Base-by-base conservation (phyloP, 1,140 invertebrate genomes). In the Ceratina calcarata region DNA sequence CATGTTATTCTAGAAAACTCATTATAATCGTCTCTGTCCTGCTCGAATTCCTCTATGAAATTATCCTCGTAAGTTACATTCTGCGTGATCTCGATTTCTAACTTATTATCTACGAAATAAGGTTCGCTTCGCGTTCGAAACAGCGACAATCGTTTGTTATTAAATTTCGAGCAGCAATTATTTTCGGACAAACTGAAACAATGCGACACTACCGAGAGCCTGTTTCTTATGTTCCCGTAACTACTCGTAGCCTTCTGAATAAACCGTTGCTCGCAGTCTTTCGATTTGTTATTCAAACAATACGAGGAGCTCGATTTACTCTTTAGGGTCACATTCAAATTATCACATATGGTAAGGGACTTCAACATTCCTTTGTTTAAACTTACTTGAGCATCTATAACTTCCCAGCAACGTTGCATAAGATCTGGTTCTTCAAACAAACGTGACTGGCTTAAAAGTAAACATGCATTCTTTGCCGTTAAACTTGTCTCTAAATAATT, bases 341-440 rank as follows among this genome's bases (percentile, higher is more conserved):
- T 77, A 61, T 87, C 80, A 32, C 80, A 80, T 49, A 87, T 86
- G 65, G 83, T 80, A 70, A 88, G 68, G 49, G 83, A 89, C 68
- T 86, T 89, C 87, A 90, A 86, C 70, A 89, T 81, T 74, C 62
- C 72, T 72, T 90, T 86, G 83, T 84, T 89, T 81, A 90, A 85
- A 93, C 93, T 94, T 94, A 97, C 96, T 96, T 97, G 96, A 72
- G 97, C 97, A 93, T 98, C 97, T 91, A 98, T 98, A 60, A 99
- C 98, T 94, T 98, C 97, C 97, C 97, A 98, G 93, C 97, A 98
- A 87, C 97, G 94, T 91, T 98, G 96, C 97, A 98, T 98, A 70
- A 98, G 93, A 90, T 98, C 97, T 62, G 97, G 97, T 91, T 98
- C 97, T 93, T 98, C 97, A 93, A 98, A 98, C 58, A 98, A 94